These are phyloP conservation scores for Plebejus argus DNA, from an alignment of 2,888 invertebrate species.

Conservation along the genomic window DNA sequence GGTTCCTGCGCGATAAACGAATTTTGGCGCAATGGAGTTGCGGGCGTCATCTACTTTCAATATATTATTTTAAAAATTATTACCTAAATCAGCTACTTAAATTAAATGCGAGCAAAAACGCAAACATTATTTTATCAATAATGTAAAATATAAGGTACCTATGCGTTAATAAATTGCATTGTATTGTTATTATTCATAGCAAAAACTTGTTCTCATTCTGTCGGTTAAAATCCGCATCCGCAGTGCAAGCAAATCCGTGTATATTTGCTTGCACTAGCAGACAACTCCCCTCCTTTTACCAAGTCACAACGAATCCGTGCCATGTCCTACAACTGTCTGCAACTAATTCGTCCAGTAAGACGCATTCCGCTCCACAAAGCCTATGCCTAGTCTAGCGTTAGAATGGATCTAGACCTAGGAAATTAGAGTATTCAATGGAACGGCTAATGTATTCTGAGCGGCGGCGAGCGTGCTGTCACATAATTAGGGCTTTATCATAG, in stretches of 20 bases:
- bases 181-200: not conserved
- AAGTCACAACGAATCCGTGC: not conserved
- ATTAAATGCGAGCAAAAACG: no score
- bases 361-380: slow-evolving; percentile 16
- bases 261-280: no score
- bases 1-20: no score
- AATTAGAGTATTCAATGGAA: slow-evolving; percentile 34
- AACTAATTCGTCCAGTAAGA: slow-evolving; percentile 19
- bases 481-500: slow-evolving; percentile 22
- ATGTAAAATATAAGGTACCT: no score
- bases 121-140: no score
- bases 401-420: slow-evolving; percentile 29
- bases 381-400: slow-evolving; percentile 14
- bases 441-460: slow-evolving; percentile 33
- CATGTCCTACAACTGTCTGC: slow-evolving; percentile 19
- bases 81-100: no score
- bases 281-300: no score
- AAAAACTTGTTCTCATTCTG: not conserved
- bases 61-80: no score
- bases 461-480: slow-evolving; percentile 25
- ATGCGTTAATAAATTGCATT: no score
- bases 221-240: not conserved
- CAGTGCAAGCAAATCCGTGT: no score
- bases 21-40: no score
- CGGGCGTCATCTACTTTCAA: no score